These are phyloP conservation scores for Neolamprologus brichardi DNA, from an alignment of 2,113 vertebrate species.

Conservation along the genomic window DNA sequence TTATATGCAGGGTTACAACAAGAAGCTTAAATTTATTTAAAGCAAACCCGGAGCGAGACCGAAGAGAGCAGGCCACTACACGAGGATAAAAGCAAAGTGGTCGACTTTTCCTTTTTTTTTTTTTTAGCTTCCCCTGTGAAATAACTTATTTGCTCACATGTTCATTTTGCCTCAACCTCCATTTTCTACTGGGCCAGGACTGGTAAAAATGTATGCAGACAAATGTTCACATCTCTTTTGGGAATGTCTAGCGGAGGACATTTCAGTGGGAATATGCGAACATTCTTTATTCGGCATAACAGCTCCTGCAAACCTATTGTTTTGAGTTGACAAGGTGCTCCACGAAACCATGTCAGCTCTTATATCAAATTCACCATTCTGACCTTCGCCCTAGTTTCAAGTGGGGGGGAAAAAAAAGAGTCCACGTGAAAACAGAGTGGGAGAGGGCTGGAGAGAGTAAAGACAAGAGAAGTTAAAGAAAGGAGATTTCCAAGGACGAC, in stretches of 20 bases:
- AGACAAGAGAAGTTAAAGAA: constrained; percentile 60
- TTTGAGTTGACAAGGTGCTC: constrained; percentile 74
- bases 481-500: constrained; percentile 74
- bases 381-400: constrained; percentile 73
- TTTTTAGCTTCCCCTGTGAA: constrained; percentile 16
- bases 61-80: not conserved
- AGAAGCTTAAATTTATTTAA: constrained; percentile 28
- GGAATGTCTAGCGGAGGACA: constrained; percentile 62
- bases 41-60: not conserved
- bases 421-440: constrained; percentile 31
- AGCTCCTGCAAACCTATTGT: constrained; percentile 70
- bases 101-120: not conserved
- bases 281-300: constrained; percentile 60
- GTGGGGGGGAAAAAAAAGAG: not conserved
- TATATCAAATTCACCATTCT: constrained; percentile 72
- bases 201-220: constrained; percentile 66
- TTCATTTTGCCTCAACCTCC: constrained; percentile 52
- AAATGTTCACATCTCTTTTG: constrained; percentile 67
- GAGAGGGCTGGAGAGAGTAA: constrained; percentile 25
- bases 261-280: constrained; percentile 67
- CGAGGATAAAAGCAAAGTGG: constrained; percentile 34
- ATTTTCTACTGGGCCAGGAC: constrained; percentile 33
- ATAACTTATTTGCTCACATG: constrained; percentile 30
- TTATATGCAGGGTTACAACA: not conserved
- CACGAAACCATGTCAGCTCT: constrained; percentile 62